Evolutionary conservation across 2,888 invertebrate genomes (phyloP), one percentile per base, ranked within the genome.

Genomic region (Euproctis similis): DNA sequence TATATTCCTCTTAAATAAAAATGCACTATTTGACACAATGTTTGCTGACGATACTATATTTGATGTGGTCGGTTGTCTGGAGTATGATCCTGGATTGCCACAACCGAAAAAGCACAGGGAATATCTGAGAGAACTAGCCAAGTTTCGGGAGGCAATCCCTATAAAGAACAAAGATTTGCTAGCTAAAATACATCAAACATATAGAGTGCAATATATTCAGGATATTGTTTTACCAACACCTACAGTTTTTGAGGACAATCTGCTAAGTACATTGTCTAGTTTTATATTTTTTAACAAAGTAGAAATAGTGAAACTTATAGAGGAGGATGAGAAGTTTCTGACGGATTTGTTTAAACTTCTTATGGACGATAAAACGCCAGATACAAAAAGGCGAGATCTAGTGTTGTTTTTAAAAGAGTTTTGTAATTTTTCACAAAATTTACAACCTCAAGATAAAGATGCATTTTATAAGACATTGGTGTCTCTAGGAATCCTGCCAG

Each of bases 231-330:
- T 99, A 66, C 99, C 99, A 12, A 96, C 98, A 26, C 98, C 99
- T 7, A 97, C 97, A 50, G 95, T 99, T 56, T 99, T 98, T 80
- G 99, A 99, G 72, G 99, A 99, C 77, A 99, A 98, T 75, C 92
- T 98, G 90, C 88, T 99, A 46, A 97, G 97, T 60, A 96, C 97
- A 37, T 87, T 99, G 61, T 96, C 95, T 70, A 98, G 97, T 87
- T 98, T 98, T 87, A 96, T 99, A 82, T 99, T 97, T 88, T 99
- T 99, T 86, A 98, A 98, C 86, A 98, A 99, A 87, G 96, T 98
- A 69, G 98, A 99, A 87, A 99, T 99, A 82, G 98, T 99, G 52
- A 96, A 95, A 52, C 89, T 97, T 65, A 94, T 99, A 72, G 92
- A 98, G 87, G 98, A 98, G 64, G 99, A 99, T 85, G 97, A 98